Evolutionary conservation across 2,797 vertebrate species (phyloP).

Genomic region (Liasis olivaceus): DNA sequence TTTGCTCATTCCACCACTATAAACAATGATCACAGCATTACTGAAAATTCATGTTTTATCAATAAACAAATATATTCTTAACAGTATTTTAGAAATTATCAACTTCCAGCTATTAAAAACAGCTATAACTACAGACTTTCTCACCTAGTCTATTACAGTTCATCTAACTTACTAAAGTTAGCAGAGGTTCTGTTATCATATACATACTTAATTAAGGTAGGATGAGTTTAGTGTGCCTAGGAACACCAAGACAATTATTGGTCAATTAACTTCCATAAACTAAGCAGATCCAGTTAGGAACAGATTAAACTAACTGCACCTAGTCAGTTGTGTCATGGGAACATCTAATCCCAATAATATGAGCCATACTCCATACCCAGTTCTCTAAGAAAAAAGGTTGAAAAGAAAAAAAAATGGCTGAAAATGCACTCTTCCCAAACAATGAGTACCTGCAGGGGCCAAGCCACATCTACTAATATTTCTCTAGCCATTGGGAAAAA

Average conservation of each 20-base stretch:
- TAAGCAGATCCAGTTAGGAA: background rate
- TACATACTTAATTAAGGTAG: background rate
- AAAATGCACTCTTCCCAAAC: background rate
- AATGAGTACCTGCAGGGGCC: background rate
- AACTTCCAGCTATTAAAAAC: background rate
- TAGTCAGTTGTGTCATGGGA: background rate
- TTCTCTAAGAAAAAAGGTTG: background rate
- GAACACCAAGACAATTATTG: no score
- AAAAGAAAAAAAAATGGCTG: background rate
- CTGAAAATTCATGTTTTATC: background rate
- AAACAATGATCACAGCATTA: background rate
- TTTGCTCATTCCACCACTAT: background rate
- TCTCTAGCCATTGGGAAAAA: background rate
- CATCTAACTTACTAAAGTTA: background rate
- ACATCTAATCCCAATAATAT: background rate
- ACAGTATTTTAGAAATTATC: background rate
- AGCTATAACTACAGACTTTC: background rate
- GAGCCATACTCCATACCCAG: background rate
- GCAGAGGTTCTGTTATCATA: background rate
- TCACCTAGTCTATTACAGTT: background rate
- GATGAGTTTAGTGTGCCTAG: background rate
- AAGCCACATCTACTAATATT: background rate
- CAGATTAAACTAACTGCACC: background rate
- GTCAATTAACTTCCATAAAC: background rate
- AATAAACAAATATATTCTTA: background rate